These are phyloP conservation scores for Enteromius treurensis DNA, from an alignment of 2,797 vertebrate species.

Conservation along the genomic window DNA sequence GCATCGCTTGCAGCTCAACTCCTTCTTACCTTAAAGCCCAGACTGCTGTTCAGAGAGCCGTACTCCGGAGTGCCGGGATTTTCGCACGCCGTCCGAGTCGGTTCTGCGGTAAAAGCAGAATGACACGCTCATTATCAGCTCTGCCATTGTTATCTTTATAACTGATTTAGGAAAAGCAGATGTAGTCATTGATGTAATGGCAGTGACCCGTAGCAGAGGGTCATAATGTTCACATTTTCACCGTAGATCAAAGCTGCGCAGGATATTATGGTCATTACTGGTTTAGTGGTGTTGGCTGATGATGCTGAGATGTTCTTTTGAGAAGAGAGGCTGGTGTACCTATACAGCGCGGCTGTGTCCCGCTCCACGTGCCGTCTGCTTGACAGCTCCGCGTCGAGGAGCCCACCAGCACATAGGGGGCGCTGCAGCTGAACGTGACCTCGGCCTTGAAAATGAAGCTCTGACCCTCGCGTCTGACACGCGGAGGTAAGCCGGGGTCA, in stretches of 20 bases:
- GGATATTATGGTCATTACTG: background rate
- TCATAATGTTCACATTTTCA: background rate
- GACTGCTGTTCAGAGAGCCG: constrained; percentile 92
- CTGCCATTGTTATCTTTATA: background rate
- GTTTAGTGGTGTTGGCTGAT: background rate
- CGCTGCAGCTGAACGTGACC: constrained; percentile 86
- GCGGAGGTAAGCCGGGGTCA: constrained; percentile 87
- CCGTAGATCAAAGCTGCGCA: background rate
- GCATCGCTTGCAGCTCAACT: background rate
- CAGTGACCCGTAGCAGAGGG: background rate
- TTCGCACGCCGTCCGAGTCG: constrained; percentile 89
- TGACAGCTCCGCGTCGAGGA: constrained; percentile 88
- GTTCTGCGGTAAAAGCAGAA: constrained; percentile 77
- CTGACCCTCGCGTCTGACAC: constrained; percentile 88
- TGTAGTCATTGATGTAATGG: background rate
- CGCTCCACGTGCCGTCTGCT: constrained; percentile 90
- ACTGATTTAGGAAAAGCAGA: background rate
- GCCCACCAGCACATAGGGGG: constrained; percentile 88
- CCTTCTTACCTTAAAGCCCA: constrained; percentile 89
- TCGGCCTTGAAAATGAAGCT: constrained; percentile 97
- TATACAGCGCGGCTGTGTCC: constrained; percentile 91
- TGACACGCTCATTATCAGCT: background rate
- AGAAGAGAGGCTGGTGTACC: constrained; percentile 73
- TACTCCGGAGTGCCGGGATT: constrained; percentile 92
- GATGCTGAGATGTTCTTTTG: background rate